Percentiles rank a stretch among this genome's conserved stretches.
Evolutionary conservation across 2,113 vertebrate genomes (phyloP).

Genomic region (Microcebus lehilahytsara): DNA sequence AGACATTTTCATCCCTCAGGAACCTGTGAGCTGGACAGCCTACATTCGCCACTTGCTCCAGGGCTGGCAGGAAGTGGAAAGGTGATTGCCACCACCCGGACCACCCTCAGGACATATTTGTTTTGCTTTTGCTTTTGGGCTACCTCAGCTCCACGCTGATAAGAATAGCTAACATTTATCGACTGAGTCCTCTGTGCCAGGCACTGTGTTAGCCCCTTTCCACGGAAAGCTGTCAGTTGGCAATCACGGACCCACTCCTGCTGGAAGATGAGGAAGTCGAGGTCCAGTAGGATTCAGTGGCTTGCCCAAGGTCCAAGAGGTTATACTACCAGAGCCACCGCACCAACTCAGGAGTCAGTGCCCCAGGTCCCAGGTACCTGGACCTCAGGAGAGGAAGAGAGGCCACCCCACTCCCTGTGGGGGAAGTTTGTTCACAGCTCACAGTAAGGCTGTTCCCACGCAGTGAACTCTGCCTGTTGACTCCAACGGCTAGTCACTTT

Average conservation of each 20-base stretch:
- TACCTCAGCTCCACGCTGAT: not conserved
- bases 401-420: rapidly evolving
- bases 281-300: not conserved
- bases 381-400: not conserved
- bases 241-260: too few species aligned
- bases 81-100: not conserved
- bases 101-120: not conserved
- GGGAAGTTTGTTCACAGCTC: not conserved
- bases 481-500: not conserved
- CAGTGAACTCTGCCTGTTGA: not conserved
- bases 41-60: not conserved
- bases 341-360: not conserved
- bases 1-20: not conserved
- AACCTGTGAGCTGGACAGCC: not conserved
- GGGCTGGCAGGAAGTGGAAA: not conserved
- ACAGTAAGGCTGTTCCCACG: rapidly evolving
- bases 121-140: not conserved
- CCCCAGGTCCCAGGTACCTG: not conserved
- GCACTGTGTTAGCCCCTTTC: not conserved
- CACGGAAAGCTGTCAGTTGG: rapidly evolving
- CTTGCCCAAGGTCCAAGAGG: not conserved
- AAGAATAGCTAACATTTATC: not conserved
- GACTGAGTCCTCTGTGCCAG: not conserved
- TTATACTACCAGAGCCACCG: not conserved
- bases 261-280: not conserved